Percentiles rank a stretch among this genome's conserved stretches.
phyloP scores from a whole-genome alignment of 2,113 vertebrate genomes.

The Centrocercus urophasianus region DNA sequence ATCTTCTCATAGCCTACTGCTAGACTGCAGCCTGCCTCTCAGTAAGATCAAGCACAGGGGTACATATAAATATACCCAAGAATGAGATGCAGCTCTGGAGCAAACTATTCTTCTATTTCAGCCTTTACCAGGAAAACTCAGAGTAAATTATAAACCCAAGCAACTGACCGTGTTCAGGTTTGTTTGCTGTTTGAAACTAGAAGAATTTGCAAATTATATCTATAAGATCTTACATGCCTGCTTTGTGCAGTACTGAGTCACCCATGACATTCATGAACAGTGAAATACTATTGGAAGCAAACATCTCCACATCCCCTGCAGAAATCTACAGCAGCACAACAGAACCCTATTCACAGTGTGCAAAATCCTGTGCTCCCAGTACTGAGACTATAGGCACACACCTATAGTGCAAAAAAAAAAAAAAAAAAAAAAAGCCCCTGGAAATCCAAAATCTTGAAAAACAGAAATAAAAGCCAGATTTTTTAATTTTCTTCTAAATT shows the following conservation, averaged over 20 bases:
- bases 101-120: background rate
- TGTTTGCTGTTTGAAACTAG: background rate
- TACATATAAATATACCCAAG: background rate
- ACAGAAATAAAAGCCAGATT: background rate
- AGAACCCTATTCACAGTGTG: background rate
- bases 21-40: background rate
- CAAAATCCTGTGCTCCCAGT: background rate
- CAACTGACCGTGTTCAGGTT: rapidly evolving
- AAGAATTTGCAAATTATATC: background rate
- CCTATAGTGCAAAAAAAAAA: background rate
- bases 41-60: background rate
- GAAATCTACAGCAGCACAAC: background rate
- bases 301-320: background rate
- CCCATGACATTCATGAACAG: background rate
- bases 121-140: background rate
- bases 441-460: background rate
- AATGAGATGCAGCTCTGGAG: background rate
- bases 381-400: background rate
- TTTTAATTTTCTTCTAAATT: background rate
- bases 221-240: rapidly evolving
- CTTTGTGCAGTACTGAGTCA: background rate
- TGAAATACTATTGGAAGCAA: background rate
- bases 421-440: background rate
- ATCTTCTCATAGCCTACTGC: background rate
- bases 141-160: background rate